Base-by-base conservation (phyloP, 2,888 invertebrate genomes). In the Bibio marci region DNA sequence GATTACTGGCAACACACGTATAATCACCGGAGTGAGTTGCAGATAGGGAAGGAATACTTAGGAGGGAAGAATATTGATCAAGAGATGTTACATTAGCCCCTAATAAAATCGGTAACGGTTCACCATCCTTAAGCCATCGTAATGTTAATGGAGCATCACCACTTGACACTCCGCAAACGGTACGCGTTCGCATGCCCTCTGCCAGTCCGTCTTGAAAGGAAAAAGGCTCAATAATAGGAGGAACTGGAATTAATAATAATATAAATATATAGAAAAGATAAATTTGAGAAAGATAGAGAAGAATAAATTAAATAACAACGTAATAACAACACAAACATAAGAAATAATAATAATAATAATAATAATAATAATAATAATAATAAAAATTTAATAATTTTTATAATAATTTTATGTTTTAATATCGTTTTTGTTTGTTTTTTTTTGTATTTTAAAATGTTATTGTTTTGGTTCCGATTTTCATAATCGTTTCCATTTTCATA, bases 171-270 rank as follows among this genome's bases (percentile, higher is more conserved):
- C 80, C 78, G 66, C 81, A 81, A 59, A 80, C 76, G 59, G 79
- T 76, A 62, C 80, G 73, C 50, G 80, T 80, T 61, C 80, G 73
- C 76, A 78, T 78, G 65, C 79, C 79, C 67, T 80, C 79, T 60
- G 77, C 74, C 59, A 80, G 73, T 62, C 78, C 78, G 66, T 79
- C 80, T 74, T 79, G 76, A 69, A 80, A 80, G 69, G 71, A 72
- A 73, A 81, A 80, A 66, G 80, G 78, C 71, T 79, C 79, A 72
- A 81, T 80, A 69, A 76, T 77, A 66, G 80, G 80, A 66, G 80
- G 80, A 71, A 80, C 80, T 80, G 76, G 60, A 69, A 67, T 49
- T 45, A 42, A 28, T 59, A 58, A 63, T 57, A 62, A 57, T 58
- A 58, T 61, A 59, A 57, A 60, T 65, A 69, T 66, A 67, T 65